These are phyloP conservation scores for Ictidomys tridecemlineatus DNA, from an alignment of 2,113 vertebrate genomes.

Conservation along the genomic window DNA sequence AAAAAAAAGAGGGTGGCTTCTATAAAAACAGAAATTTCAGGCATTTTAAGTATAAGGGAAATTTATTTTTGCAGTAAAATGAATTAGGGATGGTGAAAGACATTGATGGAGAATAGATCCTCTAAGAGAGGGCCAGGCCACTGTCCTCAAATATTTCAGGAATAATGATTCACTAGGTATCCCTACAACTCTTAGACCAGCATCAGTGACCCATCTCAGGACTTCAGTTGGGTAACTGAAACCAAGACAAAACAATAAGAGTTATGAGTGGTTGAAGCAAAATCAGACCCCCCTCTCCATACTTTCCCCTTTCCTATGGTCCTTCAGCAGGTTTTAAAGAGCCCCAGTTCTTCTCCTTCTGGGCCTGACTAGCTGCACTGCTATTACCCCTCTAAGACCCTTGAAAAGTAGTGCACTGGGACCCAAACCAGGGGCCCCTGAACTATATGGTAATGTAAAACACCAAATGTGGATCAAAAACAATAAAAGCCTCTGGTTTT, in stretches of 20 bases:
- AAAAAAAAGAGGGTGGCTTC: not conserved
- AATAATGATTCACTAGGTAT: not conserved
- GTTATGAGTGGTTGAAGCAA: not conserved
- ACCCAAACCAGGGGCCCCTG: not conserved
- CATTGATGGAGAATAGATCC: not conserved
- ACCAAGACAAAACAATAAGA: not conserved
- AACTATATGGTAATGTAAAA: slow-evolving; percentile 76
- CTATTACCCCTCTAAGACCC: not conserved
- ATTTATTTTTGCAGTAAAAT: not conserved
- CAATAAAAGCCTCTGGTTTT: slow-evolving; percentile 69
- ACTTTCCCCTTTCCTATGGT: not conserved
- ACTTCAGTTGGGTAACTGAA: not conserved
- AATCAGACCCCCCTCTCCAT: not conserved
- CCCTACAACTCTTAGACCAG: not conserved
- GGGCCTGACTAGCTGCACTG: not conserved
- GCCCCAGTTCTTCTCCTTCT: not conserved
- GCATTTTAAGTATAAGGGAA: not conserved
- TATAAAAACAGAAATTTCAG: slow-evolving; percentile 13
- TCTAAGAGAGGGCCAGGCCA: not conserved
- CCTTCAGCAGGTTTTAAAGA: not conserved
- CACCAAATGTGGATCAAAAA: slow-evolving; percentile 50
- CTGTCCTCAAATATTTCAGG: not conserved
- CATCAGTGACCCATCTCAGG: too few relatives aligned
- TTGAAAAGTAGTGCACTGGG: slow-evolving; percentile 9
- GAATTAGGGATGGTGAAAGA: too few relatives aligned